Conservation (phyloP, 2,888 invertebrate genomes). For the Scelioninae gen. 2 region DNA sequence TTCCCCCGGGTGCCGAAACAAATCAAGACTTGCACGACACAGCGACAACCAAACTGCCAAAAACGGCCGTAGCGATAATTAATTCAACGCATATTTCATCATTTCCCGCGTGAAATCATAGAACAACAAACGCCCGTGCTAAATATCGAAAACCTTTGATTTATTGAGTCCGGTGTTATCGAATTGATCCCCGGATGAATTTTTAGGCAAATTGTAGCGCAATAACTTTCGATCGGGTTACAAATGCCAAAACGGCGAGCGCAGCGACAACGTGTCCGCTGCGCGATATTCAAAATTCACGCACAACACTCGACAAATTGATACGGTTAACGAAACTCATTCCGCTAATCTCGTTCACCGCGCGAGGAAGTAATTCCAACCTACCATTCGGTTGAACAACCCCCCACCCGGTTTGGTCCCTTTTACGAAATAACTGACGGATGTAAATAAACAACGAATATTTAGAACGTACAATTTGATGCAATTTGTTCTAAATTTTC, state of each 20-base stretch:
- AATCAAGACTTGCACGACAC: too few relatives aligned
- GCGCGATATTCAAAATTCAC: constrained; percentile 38
- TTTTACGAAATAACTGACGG: too few relatives aligned
- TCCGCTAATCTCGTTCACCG: constrained; percentile 47
- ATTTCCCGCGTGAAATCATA: constrained; percentile 9
- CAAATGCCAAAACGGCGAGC: background rate
- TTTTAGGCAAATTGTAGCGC: constrained; percentile 37
- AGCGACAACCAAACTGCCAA: constrained; percentile 1
- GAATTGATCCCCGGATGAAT: constrained; percentile 16
- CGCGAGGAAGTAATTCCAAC: constrained; percentile 46
- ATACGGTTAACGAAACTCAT: constrained; percentile 57
- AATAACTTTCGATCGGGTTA: constrained; percentile 11
- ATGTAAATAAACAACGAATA: too few relatives aligned
- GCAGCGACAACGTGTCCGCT: constrained; percentile 1
- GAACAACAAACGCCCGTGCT: constrained; percentile 4
- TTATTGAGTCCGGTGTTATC: constrained; percentile 7
- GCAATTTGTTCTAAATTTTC: too few relatives aligned
- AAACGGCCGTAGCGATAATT: background rate
- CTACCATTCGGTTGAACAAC: constrained; percentile 43
- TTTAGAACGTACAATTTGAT: too few relatives aligned
- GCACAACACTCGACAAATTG: constrained; percentile 41
- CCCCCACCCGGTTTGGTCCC: too few relatives aligned
- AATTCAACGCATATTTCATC: constrained; percentile 16
- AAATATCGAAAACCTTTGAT: constrained; percentile 29
- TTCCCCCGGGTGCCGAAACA: too few relatives aligned